Conservation (phyloP, 2,113 vertebrate genomes). For the Thoracochromis brauschi region DNA sequence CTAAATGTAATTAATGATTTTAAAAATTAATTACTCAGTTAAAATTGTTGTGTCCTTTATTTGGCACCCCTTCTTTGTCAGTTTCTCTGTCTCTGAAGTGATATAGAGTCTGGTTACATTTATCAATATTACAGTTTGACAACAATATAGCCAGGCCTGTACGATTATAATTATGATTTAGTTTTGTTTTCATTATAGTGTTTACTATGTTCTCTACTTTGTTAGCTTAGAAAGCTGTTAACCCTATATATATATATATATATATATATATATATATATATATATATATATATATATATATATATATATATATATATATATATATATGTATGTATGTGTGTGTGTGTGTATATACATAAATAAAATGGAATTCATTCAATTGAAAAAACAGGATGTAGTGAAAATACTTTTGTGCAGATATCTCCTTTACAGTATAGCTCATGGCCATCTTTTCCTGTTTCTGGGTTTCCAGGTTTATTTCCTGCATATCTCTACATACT, state of each 20-base stretch:
- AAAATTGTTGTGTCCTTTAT: background rate
- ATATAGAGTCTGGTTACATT: background rate
- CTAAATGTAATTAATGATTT: background rate
- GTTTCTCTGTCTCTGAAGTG: background rate
- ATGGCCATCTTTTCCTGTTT: background rate
- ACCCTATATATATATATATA: background rate
- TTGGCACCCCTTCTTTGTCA: background rate
- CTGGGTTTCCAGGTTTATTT: background rate
- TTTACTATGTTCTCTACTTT: background rate
- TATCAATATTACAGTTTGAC: background rate
- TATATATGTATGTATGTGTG: too few species aligned
- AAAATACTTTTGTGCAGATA: background rate
- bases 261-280: rapidly evolving
- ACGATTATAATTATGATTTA: background rate
- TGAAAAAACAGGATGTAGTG: background rate
- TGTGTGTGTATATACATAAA: background rate
- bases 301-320: background rate
- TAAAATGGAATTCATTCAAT: background rate
- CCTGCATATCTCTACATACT: background rate
- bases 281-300: background rate
- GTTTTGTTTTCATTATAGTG: background rate
- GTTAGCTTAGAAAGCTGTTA: background rate
- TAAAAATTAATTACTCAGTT: background rate
- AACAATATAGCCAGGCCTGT: background rate
- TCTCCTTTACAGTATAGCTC: background rate